phyloP scores from a whole-genome alignment of 2,888 invertebrate species.

The Yponomeuta plumbellus region DNA sequence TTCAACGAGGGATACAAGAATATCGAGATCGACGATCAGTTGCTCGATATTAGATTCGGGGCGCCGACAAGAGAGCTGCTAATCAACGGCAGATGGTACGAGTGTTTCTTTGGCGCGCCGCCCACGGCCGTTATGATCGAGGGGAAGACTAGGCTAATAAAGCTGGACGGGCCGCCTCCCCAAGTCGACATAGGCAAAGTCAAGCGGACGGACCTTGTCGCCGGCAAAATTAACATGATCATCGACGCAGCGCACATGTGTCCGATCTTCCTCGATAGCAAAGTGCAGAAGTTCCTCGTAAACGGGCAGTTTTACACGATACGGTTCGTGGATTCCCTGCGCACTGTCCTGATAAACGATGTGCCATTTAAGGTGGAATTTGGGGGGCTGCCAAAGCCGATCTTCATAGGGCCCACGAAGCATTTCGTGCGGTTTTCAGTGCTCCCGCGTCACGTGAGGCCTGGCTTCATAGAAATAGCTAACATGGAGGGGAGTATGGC shows the following conservation, averaged over 20 bases:
- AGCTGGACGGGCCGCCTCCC: constrained; percentile 93
- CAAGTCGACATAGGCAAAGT: constrained; percentile 92
- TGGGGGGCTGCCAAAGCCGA: constrained; percentile 88
- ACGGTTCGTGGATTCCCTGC: constrained; percentile 86
- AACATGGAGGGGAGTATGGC: constrained; percentile 81
- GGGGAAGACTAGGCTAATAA: constrained; percentile 84
- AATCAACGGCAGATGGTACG: constrained; percentile 92
- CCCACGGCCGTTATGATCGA: constrained; percentile 88
- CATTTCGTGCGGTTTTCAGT: constrained; percentile 89
- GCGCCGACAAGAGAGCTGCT: constrained; percentile 94
- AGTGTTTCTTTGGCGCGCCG: constrained; percentile 94
- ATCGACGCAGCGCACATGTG: constrained; percentile 87
- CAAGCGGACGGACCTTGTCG: constrained; percentile 87
- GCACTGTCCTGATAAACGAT: constrained; percentile 87
- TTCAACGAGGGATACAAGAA: constrained; percentile 85
- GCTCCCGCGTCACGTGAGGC: constrained; percentile 82
- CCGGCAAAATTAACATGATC: constrained; percentile 89
- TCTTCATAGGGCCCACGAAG: constrained; percentile 83
- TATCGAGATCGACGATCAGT: constrained; percentile 82
- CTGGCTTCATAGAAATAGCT: constrained; percentile 82
- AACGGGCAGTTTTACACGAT: constrained; percentile 84
- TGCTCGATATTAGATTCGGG: constrained; percentile 89
- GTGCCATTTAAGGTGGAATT: constrained; percentile 87
- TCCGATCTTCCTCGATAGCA: constrained; percentile 89
- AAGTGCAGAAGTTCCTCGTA: constrained; percentile 86